A percentile compares a stretch with the other conserved stretches of the same genome.
Conservation (phyloP, 2,113 vertebrate genomes). For the Rostratula benghalensis region DNA sequence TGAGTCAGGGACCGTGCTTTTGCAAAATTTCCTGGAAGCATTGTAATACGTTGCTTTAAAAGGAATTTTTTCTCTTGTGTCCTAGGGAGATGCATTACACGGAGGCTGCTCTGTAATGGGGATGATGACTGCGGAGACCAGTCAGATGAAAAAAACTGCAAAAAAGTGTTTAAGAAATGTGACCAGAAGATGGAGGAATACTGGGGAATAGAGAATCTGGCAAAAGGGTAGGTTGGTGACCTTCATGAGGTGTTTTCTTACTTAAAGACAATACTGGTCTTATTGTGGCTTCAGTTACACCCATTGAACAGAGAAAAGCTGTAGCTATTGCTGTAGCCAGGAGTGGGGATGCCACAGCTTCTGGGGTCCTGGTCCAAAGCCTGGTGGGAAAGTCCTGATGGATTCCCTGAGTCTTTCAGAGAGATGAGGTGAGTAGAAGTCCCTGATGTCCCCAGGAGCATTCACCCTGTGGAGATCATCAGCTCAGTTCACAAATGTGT, state of each 20-base stretch:
- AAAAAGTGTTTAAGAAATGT: constrained; percentile 77
- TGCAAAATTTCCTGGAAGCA: not conserved
- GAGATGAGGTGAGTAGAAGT: not conserved
- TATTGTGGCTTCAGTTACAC: not conserved
- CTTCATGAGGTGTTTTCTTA: not conserved
- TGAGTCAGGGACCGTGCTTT: not conserved
- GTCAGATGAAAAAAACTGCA: constrained; percentile 88
- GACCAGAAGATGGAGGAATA: constrained; percentile 83
- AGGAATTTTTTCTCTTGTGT: not conserved
- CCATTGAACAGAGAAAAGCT: not conserved
- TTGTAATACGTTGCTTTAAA: not conserved
- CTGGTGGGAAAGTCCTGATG: not conserved
- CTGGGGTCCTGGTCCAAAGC: not conserved
- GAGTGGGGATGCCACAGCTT: not conserved
- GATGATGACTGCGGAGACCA: constrained; percentile 93
- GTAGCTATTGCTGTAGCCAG: not conserved
- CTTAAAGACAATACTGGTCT: not conserved
- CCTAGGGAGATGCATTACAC: constrained; percentile 86
- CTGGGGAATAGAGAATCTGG: constrained; percentile 88
- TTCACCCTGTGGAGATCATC: not conserved
- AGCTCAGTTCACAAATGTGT: not conserved
- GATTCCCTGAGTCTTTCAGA: not conserved
- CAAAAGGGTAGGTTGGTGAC: constrained; percentile 83
- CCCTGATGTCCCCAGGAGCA: not conserved
- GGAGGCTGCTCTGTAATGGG: constrained; percentile 87